A percentile compares a stretch with the other conserved stretches of the same genome.
Conservation (phyloP, 2,113 vertebrate species). For the Scolopax mira region DNA sequence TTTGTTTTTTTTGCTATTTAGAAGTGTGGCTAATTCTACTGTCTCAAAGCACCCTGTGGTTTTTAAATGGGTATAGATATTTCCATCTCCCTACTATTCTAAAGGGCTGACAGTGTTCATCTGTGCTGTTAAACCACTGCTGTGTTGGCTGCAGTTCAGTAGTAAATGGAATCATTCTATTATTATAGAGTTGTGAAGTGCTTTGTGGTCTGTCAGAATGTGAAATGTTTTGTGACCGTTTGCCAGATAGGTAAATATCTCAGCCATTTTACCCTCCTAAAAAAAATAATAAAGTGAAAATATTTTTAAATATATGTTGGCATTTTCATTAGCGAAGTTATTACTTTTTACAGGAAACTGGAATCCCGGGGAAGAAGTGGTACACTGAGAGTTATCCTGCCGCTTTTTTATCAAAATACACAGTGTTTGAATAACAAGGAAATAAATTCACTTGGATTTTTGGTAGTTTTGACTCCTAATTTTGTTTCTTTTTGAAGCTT, state of each 20-base stretch:
- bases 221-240: background rate
- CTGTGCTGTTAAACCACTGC: conserved; percentile 51
- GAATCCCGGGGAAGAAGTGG: background rate
- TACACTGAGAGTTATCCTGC: background rate
- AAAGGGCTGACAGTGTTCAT: conserved; percentile 36
- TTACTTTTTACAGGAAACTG: background rate
- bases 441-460: background rate
- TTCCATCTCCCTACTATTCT: conserved; percentile 24
- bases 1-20: background rate
- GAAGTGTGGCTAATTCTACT: background rate
- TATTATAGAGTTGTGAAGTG: conserved; percentile 14
- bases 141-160: conserved; percentile 38
- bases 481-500: background rate
- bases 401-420: background rate
- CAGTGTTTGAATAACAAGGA: background rate
- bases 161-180: conserved; percentile 26
- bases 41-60: background rate
- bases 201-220: conserved; percentile 1
- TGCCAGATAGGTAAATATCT: background rate
- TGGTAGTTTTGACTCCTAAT: accelerated
- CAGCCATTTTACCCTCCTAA: background rate
- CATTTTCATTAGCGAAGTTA: background rate
- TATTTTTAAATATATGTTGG: background rate
- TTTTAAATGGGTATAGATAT: conserved; percentile 39
- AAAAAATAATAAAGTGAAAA: background rate